phyloP scores from a whole-genome alignment of 2,113 vertebrate species.

The Genyomyrus donnyi region DNA sequence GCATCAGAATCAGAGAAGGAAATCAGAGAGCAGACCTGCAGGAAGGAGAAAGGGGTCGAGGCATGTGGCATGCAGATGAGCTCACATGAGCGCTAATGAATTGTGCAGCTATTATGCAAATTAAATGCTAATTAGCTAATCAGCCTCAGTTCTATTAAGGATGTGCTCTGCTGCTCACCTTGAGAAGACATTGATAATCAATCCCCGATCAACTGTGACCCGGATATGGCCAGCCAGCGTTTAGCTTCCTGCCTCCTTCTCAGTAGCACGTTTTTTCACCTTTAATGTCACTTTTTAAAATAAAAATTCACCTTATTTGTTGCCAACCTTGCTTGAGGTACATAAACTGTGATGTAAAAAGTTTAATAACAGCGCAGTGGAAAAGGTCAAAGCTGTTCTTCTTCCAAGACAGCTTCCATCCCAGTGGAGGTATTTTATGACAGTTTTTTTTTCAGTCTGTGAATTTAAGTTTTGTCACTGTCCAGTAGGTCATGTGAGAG shows the following conservation, averaged over 20 bases:
- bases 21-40: not conserved
- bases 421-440: not conserved
- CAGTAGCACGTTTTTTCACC: not conserved
- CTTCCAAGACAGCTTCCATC: not conserved
- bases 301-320: not conserved
- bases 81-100: slow-evolving; percentile 48
- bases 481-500: not conserved
- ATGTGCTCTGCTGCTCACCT: slow-evolving; percentile 47
- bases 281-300: not conserved
- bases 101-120: slow-evolving; percentile 51
- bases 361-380: not conserved
- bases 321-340: not conserved
- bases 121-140: slow-evolving; percentile 57
- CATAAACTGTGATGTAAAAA: not conserved
- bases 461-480: not conserved
- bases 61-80: slow-evolving; percentile 36
- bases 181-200: slow-evolving; percentile 51
- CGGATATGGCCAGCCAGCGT: not conserved
- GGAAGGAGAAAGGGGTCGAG: slow-evolving; percentile 25
- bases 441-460: not conserved
- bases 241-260: not conserved
- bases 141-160: slow-evolving; percentile 52
- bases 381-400: not conserved
- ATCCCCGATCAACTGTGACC: slow-evolving; percentile 41
- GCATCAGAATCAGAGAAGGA: not conserved